Percentiles rank a stretch among this genome's conserved stretches.
These are phyloP conservation scores for Gastrophysa polygoni DNA, from an alignment of 2,888 invertebrate species.

Conservation along the genomic window DNA sequence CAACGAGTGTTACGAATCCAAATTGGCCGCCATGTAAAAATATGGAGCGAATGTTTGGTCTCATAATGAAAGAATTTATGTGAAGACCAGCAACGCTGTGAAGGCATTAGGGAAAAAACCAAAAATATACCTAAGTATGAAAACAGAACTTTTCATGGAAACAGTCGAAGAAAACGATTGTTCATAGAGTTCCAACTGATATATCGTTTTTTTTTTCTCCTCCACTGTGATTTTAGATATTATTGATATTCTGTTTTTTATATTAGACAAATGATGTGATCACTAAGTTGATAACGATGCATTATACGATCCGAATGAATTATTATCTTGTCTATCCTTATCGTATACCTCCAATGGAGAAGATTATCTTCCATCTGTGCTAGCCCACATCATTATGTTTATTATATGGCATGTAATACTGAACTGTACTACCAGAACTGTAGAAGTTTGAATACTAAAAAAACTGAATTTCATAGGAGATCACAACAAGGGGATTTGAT, in stretches of 20 bases:
- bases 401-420: neutral
- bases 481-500: neutral
- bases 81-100: neutral
- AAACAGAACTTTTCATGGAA: neutral
- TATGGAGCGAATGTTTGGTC: neutral
- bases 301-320: too few species aligned
- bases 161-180: too few species aligned
- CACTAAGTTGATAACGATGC: too few species aligned
- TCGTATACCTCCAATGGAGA: too few species aligned
- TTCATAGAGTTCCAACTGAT: neutral
- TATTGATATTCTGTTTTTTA: too few species aligned
- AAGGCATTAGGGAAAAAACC: neutral
- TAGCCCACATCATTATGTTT: too few species aligned
- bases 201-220: neutral
- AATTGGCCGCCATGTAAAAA: neutral
- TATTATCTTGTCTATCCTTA: neutral
- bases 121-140: neutral
- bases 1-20: neutral
- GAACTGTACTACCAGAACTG: neutral
- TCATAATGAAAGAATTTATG: neutral
- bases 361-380: too few species aligned
- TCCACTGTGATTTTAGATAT: too few species aligned
- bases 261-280: neutral
- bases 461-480: neutral
- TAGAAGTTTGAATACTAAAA: neutral